These are phyloP conservation scores for Pseudopodoces humilis DNA, from an alignment of 2,113 vertebrate genomes.

Conservation along the genomic window DNA sequence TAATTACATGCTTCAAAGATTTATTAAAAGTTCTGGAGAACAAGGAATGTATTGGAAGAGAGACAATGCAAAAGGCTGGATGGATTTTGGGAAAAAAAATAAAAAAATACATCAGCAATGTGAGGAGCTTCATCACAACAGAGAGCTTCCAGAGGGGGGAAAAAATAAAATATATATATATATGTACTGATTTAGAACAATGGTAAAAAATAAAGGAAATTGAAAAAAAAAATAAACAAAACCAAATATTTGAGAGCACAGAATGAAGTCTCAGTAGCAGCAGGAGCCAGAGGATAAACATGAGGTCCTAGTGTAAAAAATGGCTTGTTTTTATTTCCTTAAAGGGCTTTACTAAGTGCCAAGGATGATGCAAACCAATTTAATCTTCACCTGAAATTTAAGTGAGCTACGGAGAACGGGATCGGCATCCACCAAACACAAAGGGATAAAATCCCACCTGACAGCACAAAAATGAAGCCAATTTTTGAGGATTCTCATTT, in stretches of 20 bases:
- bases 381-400: not conserved
- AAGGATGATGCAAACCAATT: fast-evolving
- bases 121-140: not conserved
- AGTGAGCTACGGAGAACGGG: not conserved
- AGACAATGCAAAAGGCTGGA: slow-evolving; percentile 51
- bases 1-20: slow-evolving; percentile 81
- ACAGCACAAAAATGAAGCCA: fast-evolving
- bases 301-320: not conserved
- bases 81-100: not conserved
- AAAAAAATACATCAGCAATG: not conserved
- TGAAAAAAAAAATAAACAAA: not conserved
- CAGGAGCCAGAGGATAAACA: not conserved
- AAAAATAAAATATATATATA: not conserved
- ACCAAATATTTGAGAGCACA: not conserved
- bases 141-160: not conserved
- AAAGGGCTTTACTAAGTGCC: not conserved
- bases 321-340: not conserved
- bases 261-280: not conserved
- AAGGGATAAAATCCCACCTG: not conserved
- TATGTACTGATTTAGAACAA: not conserved
- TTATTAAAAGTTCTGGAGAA: slow-evolving; percentile 74
- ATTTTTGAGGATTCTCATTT: not conserved
- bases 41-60: slow-evolving; percentile 62
- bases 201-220: not conserved
- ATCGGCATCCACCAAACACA: no score